A percentile compares a stretch with the other conserved stretches of the same genome.
phyloP scores from a whole-genome alignment of 2,888 invertebrate species.

The Ligdia adustata region DNA sequence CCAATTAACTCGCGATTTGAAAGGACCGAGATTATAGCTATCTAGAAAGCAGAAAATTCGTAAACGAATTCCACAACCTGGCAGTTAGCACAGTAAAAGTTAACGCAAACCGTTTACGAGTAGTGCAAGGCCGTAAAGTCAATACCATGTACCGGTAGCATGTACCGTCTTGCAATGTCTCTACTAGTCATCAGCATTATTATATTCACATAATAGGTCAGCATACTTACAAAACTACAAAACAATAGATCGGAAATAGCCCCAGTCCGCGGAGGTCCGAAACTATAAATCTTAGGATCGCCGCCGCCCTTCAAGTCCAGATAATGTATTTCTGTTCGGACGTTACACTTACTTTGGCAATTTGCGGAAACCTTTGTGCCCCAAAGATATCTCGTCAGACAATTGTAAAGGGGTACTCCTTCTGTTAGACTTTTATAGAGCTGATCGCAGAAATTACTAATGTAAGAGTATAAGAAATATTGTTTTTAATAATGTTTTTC shows the following conservation, averaged over 20 bases:
- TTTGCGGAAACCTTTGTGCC: slow-evolving; percentile 83
- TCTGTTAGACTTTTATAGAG: slow-evolving; percentile 47
- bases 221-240: slow-evolving; percentile 12
- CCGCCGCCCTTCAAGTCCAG: slow-evolving; percentile 67
- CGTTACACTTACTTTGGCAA: slow-evolving; percentile 82
- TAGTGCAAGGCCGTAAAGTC: too few relatives aligned
- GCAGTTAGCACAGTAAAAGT: too few relatives aligned
- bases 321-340: slow-evolving; percentile 83
- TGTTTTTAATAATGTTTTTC: too few relatives aligned
- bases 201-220: neutral
- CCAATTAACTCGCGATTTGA: too few relatives aligned
- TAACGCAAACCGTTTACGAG: too few relatives aligned
- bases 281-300: slow-evolving; percentile 72
- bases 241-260: slow-evolving; percentile 64
- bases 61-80: too few relatives aligned
- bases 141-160: too few relatives aligned
- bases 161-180: too few relatives aligned
- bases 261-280: slow-evolving; percentile 59
- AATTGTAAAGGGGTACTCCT: slow-evolving; percentile 66
- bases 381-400: slow-evolving; percentile 82
- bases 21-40: too few relatives aligned
- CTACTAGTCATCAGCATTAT: too few relatives aligned
- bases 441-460: slow-evolving; percentile 27
- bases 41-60: too few relatives aligned
- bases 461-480: too few relatives aligned